Percentiles rank a stretch among this genome's conserved stretches.
These are phyloP conservation scores for Papilio gigon DNA, from an alignment of 2,888 invertebrate genomes.

Conservation along the genomic window DNA sequence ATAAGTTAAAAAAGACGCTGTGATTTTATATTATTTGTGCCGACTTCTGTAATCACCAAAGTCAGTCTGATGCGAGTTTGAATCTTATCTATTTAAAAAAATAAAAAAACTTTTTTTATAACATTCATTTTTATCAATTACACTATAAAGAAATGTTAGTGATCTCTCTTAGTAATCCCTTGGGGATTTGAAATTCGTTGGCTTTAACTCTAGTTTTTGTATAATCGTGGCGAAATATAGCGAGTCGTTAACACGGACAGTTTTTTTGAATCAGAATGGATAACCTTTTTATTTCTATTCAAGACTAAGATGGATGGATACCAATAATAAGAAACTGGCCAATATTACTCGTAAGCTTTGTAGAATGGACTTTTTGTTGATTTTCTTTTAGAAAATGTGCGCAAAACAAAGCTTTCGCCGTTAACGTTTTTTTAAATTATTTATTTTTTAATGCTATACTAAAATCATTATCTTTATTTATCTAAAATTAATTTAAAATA, in stretches of 20 bases:
- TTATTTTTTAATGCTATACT: neutral
- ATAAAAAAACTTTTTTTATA: no score
- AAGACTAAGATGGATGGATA: slow-evolving; percentile 30
- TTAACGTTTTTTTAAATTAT: neutral
- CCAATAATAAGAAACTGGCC: slow-evolving; percentile 15
- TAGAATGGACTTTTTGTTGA: neutral
- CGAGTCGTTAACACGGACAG: neutral
- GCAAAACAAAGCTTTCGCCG: neutral
- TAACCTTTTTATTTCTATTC: neutral
- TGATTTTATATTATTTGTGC: no score
- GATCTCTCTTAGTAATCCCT: no score
- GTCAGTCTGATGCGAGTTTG: no score
- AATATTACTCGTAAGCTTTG: neutral
- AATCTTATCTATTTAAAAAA: no score
- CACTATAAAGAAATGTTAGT: no score
- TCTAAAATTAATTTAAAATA: no score
- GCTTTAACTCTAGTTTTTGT: neutral
- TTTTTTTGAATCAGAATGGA: neutral
- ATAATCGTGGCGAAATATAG: neutral
- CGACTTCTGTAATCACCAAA: no score
- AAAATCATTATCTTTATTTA: neutral
- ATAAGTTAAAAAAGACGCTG: neutral
- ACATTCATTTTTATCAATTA: no score
- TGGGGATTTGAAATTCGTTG: neutral
- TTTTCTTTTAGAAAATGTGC: neutral